phyloP scores from a whole-genome alignment of 1,140 invertebrate species.

The Drosophila arizonae region DNA sequence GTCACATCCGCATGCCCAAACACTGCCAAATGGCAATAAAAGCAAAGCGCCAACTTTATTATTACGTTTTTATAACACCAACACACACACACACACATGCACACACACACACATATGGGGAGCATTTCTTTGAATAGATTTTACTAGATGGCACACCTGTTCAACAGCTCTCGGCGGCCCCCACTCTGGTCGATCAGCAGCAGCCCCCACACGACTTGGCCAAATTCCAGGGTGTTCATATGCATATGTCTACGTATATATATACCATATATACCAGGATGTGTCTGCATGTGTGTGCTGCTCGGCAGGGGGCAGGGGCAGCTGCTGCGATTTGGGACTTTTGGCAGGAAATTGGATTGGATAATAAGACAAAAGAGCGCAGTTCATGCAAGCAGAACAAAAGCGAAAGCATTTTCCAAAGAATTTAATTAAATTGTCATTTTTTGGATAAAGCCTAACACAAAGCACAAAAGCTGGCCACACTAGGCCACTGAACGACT shows the following conservation, averaged over 20 bases:
- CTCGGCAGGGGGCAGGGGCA: neutral
- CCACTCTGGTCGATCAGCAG: too few relatives aligned
- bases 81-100: slow-evolving; percentile 16
- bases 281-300: too few relatives aligned
- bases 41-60: slow-evolving; percentile 72
- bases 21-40: slow-evolving; percentile 71
- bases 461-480: neutral
- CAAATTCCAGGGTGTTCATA: neutral
- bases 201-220: neutral
- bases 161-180: slow-evolving; percentile 13
- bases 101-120: neutral
- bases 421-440: slow-evolving; percentile 23
- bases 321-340: neutral
- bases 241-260: neutral
- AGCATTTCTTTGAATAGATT: slow-evolving; percentile 45
- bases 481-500: neutral
- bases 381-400: neutral
- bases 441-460: neutral
- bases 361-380: neutral
- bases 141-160: slow-evolving; percentile 65
- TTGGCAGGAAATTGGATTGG: slow-evolving; percentile 7
- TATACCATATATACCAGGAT: neutral
- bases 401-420: slow-evolving; percentile 13
- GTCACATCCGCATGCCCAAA: slow-evolving; percentile 31
- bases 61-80: slow-evolving; percentile 65